phyloP scores from a whole-genome alignment of 92 coral and sea anemone genomes.

The Muricea muricata region DNA sequence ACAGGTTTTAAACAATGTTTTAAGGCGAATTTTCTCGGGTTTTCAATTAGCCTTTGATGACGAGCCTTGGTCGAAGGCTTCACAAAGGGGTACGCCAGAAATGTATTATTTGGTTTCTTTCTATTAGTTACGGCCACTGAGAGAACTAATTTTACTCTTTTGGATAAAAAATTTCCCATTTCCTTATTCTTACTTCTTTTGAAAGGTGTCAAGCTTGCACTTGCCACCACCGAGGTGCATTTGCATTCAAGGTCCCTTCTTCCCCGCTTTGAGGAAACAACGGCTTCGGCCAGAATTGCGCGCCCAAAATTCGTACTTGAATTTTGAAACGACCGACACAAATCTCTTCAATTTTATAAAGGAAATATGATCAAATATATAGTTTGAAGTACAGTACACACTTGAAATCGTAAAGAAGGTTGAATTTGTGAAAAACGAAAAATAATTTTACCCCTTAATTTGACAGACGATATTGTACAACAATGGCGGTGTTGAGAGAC shows the following conservation, averaged over 20 bases:
- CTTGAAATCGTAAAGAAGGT: background rate
- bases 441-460: background rate
- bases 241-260: background rate
- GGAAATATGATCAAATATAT: background rate
- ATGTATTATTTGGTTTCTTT: background rate
- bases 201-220: constrained; percentile 19
- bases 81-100: background rate
- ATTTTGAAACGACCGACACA: background rate
- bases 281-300: constrained; percentile 4
- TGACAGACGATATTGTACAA: background rate
- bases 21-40: background rate
- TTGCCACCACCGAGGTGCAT: background rate
- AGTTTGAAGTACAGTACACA: background rate
- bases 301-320: constrained; percentile 7
- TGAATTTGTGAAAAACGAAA: background rate
- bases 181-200: background rate
- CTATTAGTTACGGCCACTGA: background rate
- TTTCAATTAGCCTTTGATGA: background rate
- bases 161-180: background rate
- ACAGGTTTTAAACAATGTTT: background rate
- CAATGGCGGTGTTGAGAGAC: constrained; percentile 17
- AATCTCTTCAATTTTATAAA: background rate
- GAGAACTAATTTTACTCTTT: background rate
- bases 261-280: constrained; percentile 23
- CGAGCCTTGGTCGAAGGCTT: constrained; percentile 1